Conservation (phyloP, 2,888 invertebrate genomes). For the Chalcosyrphus nemorum region DNA sequence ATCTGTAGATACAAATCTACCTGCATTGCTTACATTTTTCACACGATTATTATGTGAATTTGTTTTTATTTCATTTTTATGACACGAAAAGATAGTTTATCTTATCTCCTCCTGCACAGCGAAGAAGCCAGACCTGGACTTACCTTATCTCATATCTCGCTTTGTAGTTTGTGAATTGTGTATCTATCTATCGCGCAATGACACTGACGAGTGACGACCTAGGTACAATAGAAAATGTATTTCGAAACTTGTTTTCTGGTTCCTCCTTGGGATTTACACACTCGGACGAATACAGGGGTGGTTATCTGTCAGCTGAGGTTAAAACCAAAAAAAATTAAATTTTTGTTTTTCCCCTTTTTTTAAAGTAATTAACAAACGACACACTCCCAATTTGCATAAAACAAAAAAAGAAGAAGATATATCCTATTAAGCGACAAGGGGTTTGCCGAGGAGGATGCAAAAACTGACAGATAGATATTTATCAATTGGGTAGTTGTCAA, state of each 20-base stretch:
- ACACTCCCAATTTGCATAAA: conserved; percentile 63
- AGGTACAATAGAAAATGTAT: conserved; percentile 57
- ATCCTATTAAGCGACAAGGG: not conserved
- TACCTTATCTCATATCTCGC: conserved; percentile 23
- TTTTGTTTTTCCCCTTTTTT: conserved; percentile 17
- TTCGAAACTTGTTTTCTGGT: no score
- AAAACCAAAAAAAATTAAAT: no score
- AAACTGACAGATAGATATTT: conserved; percentile 19
- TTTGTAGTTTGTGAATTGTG: not conserved
- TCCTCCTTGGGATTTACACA: not conserved
- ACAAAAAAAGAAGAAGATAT: conserved; percentile 15
- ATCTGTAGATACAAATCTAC: conserved; percentile 59
- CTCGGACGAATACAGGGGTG: conserved; percentile 9
- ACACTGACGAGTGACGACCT: conserved; percentile 63
- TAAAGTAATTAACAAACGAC: conserved; percentile 57
- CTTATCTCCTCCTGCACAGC: conserved; percentile 52
- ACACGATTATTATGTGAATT: conserved; percentile 72
- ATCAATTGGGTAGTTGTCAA: conserved; percentile 17
- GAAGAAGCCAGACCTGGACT: not conserved
- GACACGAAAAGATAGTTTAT: conserved; percentile 62
- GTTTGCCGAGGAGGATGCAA: not conserved
- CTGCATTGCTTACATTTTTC: conserved; percentile 63
- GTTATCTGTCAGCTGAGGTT: not conserved
- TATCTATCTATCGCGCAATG: conserved; percentile 35
- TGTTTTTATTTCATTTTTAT: conserved; percentile 60